Conservation (phyloP, 2,888 invertebrate genomes). For the Sminthurinus aureus region DNA sequence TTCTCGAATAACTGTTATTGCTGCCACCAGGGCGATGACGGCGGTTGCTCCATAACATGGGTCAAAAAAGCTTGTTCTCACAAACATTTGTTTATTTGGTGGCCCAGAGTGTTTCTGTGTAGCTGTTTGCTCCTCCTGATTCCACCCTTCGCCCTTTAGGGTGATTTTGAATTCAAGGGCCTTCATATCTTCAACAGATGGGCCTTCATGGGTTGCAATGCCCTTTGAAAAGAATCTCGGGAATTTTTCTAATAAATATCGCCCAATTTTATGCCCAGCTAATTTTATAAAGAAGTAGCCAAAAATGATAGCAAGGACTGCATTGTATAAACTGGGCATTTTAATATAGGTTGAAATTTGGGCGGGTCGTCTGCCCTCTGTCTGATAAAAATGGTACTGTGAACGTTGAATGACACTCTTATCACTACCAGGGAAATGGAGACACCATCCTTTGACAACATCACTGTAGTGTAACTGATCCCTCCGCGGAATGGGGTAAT, state of each 20-base stretch:
- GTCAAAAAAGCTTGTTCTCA: too few relatives aligned
- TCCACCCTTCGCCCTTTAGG: conserved; percentile 75
- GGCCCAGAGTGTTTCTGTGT: conserved; percentile 68
- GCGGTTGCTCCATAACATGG: conserved; percentile 89
- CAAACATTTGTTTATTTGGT: conserved; percentile 72
- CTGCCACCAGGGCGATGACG: conserved; percentile 75
- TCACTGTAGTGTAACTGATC: conserved; percentile 67
- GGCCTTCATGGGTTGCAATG: conserved; percentile 65
- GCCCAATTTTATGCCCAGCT: conserved; percentile 71
- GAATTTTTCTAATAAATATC: conserved; percentile 72
- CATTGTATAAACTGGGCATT: conserved; percentile 66
- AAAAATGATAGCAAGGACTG: conserved; percentile 67
- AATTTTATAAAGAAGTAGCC: conserved; percentile 72
- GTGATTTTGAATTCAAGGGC: conserved; percentile 68
- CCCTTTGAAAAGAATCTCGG: too few relatives aligned
- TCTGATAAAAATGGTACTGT: conserved; percentile 77
- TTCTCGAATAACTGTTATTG: conserved; percentile 78
- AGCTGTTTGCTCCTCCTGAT: conserved; percentile 68
- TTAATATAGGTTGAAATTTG: conserved; percentile 81
- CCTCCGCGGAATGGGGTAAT: conserved; percentile 71
- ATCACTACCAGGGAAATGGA: conserved; percentile 74
- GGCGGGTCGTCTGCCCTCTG: conserved; percentile 75
- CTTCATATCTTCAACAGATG: conserved; percentile 70
- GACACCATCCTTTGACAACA: conserved; percentile 60
- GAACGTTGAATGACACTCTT: conserved; percentile 81